Conservation (phyloP, 2,797 vertebrate genomes). For the Orestias chungarensis region DNA sequence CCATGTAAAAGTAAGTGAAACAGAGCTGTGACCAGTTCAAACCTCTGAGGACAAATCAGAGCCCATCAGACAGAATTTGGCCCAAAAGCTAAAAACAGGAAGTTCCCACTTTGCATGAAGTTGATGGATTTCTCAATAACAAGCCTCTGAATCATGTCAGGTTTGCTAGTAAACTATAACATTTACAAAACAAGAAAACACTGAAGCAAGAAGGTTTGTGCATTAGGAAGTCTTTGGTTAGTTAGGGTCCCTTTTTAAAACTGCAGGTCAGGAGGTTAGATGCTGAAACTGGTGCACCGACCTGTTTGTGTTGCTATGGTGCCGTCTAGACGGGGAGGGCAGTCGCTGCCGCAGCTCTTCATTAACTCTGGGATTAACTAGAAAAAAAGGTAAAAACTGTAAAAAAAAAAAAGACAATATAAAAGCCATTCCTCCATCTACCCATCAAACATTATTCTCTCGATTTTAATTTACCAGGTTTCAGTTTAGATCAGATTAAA, state of each 20-base stretch:
- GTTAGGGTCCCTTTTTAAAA: not conserved
- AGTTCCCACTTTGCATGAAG: not conserved
- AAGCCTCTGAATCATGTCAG: not conserved
- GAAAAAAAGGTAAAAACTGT: not conserved
- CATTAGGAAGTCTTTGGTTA: too few species aligned
- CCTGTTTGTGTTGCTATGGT: conserved; percentile 26
- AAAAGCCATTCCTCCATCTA: not conserved
- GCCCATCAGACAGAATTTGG: not conserved
- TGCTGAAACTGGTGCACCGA: conserved; percentile 3
- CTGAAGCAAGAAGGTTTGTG: not conserved
- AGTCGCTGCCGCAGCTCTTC: conserved; percentile 60
- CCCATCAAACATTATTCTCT: not conserved
- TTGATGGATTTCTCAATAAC: not conserved
- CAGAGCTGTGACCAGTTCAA: too few species aligned
- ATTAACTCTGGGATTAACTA: conserved; percentile 67
- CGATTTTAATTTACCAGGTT: not conserved
- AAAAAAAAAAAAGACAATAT: not conserved
- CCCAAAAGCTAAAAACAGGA: not conserved
- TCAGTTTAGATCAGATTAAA: not conserved
- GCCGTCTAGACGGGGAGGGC: conserved; percentile 27
- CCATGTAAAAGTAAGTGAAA: not conserved
- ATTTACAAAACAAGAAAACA: not conserved
- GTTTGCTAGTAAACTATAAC: not conserved
- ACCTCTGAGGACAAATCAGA: not conserved
- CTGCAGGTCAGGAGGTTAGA: not conserved